phyloP scores from a whole-genome alignment of 2,888 invertebrate genomes.

The Hetaerina titia region DNA sequence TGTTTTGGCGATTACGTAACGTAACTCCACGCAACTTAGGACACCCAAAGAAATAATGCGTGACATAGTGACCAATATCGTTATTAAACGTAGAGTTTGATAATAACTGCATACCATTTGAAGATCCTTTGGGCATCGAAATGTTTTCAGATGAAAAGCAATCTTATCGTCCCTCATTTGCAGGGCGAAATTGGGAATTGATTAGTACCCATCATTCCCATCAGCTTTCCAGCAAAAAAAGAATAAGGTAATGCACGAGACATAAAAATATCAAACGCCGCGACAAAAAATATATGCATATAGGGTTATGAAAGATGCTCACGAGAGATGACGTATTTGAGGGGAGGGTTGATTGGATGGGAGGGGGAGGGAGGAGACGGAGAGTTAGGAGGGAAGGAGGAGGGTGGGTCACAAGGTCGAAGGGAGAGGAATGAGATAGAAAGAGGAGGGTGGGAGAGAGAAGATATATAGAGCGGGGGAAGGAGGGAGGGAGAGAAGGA shows the following conservation, averaged over 20 bases:
- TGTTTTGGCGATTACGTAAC: too few relatives aligned
- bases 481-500: too few relatives aligned
- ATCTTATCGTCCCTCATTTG: background rate
- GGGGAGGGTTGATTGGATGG: background rate
- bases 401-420: background rate
- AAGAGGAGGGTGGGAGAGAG: background rate
- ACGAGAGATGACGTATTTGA: background rate
- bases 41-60: background rate
- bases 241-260: too few relatives aligned
- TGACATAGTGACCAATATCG: background rate
- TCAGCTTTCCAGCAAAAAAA: too few relatives aligned
- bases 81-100: background rate
- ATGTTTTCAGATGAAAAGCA: background rate
- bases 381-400: background rate
- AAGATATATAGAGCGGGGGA: too few relatives aligned
- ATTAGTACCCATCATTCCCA: background rate
- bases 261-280: background rate
- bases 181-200: background rate
- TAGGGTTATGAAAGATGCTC: background rate
- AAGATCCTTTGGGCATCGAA: background rate
- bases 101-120: too few relatives aligned
- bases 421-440: background rate
- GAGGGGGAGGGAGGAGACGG: background rate
- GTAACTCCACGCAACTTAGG: too few relatives aligned
- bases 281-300: background rate